A percentile compares a stretch with the other conserved stretches of the same genome.
phyloP scores from a whole-genome alignment of 1,140 invertebrate species.

The Hyles euphorbiae region DNA sequence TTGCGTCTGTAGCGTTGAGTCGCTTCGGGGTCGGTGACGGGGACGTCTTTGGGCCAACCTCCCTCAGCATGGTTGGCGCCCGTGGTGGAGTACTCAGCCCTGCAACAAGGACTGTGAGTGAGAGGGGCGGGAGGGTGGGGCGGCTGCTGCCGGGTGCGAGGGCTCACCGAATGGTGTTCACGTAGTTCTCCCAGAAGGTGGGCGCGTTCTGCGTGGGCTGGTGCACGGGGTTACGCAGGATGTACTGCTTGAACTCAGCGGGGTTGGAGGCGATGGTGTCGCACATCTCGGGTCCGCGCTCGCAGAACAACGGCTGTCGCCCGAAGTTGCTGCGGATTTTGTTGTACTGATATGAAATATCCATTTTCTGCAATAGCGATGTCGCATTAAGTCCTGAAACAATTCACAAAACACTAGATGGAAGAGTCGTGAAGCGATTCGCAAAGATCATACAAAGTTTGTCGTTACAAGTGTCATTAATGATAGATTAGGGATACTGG shows the following conservation, averaged over 20 bases:
- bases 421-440: too few species aligned
- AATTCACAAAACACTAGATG: too few species aligned
- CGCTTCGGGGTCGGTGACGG: conserved; percentile 91
- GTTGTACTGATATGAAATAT: conserved; percentile 74
- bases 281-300: conserved; percentile 83
- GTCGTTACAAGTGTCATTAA: too few species aligned
- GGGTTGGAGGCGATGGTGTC: conserved; percentile 83
- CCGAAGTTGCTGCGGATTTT: conserved; percentile 83
- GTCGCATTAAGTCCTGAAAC: too few species aligned
- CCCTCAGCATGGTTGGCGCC: conserved; percentile 95
- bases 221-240: conserved; percentile 83
- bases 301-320: conserved; percentile 82
- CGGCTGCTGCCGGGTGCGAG: too few species aligned
- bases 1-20: conserved; percentile 92
- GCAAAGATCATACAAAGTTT: too few species aligned
- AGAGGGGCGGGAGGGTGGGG: too few species aligned
- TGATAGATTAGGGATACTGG: too few species aligned
- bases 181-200: conserved; percentile 77
- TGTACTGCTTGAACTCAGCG: conserved; percentile 79
- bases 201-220: conserved; percentile 79
- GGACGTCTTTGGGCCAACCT: conserved; percentile 97
- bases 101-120: conserved; percentile 14
- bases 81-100: conserved; percentile 85
- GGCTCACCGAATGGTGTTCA: conserved; percentile 72
- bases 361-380: background rate